phyloP scores from a whole-genome alignment of 2,113 vertebrate genomes.

The Psammodynastes pulverulentus region DNA sequence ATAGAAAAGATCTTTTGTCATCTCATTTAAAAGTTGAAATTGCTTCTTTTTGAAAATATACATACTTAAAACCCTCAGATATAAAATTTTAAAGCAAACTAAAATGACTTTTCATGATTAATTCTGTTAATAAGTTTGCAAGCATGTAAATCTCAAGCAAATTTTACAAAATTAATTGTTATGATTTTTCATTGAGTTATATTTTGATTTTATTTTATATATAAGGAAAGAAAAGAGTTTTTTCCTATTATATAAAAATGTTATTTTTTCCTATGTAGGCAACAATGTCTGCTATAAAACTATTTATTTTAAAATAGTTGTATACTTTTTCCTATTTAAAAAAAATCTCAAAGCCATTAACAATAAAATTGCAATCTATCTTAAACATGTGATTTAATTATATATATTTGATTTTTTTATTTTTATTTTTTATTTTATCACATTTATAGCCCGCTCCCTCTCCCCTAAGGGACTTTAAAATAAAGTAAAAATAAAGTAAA shows the following conservation, averaged over 20 bases:
- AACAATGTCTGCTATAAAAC: neutral
- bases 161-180: neutral
- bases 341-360: neutral
- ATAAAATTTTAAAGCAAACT: neutral
- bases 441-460: too few relatives aligned
- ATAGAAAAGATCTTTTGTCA: neutral
- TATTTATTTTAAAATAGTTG: neutral
- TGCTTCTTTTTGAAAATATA: neutral
- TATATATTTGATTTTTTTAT: neutral
- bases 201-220: neutral
- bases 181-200: neutral
- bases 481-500: too few relatives aligned
- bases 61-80: neutral
- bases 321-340: neutral
- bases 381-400: neutral
- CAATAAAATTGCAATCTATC: neutral
- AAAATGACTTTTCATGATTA: neutral
- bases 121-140: neutral
- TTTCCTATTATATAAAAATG: neutral
- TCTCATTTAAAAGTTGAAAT: neutral
- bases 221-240: neutral
- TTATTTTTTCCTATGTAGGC: neutral
- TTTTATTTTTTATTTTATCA: too few relatives aligned
- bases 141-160: neutral
- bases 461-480: too few relatives aligned